Evolutionary conservation across 2,113 vertebrate species (phyloP).

Genomic region (Cyanoramphus novaezelandiae): DNA sequence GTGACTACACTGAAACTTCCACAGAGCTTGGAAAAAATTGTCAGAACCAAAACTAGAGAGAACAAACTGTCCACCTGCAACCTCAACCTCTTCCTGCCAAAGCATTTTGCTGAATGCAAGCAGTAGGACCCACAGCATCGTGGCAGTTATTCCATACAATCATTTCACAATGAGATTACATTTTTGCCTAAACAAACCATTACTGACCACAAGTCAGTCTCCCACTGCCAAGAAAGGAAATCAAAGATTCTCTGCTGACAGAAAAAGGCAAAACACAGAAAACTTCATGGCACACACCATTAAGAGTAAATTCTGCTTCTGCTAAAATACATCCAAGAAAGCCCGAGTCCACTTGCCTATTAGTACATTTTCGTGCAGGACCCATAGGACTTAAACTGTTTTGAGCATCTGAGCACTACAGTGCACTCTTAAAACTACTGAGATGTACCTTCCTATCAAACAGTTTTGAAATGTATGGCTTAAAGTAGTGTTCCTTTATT

Average conservation of each 20-base stretch:
- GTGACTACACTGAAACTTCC: neutral
- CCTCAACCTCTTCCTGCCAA: neutral
- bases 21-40: neutral
- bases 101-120: neutral
- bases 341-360: neutral
- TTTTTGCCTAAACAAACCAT: neutral
- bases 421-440: neutral
- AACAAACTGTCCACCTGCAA: neutral
- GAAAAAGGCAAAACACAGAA: neutral
- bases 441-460: slow-evolving; percentile 86
- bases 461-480: slow-evolving; percentile 90
- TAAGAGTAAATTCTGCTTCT: neutral
- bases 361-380: neutral
- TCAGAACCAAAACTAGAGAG: neutral
- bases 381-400: neutral
- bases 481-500: slow-evolving; percentile 98
- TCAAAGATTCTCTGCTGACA: neutral
- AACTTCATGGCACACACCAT: neutral
- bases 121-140: accelerated
- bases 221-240: neutral
- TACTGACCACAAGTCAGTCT: accelerated
- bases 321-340: neutral
- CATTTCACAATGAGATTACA: neutral
- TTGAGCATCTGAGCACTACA: accelerated
- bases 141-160: neutral